These are phyloP conservation scores for Petrocephalus microphthalmus DNA, from an alignment of 2,113 vertebrate species.

Conservation along the genomic window DNA sequence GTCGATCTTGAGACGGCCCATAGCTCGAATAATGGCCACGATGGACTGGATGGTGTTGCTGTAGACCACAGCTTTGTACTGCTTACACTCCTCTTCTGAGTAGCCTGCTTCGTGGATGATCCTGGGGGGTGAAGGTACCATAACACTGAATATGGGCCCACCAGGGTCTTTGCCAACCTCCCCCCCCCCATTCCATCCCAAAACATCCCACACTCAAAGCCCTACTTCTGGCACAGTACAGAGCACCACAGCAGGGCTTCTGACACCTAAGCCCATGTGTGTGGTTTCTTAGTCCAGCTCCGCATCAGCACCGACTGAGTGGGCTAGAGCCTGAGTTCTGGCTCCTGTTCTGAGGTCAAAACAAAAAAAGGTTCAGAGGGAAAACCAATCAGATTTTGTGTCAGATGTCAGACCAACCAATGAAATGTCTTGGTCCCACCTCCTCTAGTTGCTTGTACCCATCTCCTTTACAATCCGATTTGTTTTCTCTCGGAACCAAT, in stretches of 20 bases:
- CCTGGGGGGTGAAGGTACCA: constrained; percentile 49
- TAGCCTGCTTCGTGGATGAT: constrained; percentile 98
- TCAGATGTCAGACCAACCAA: too few species aligned
- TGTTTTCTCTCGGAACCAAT: too few species aligned
- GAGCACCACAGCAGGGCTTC: neutral
- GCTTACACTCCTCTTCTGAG: constrained; percentile 97
- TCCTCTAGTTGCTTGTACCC: too few species aligned
- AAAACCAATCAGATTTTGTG: too few species aligned
- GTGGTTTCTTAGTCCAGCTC: neutral
- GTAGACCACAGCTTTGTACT: constrained; percentile 97
- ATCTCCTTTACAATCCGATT: too few species aligned
- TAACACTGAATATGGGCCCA: neutral
- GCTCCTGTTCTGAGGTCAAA: too few species aligned
- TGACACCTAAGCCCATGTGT: neutral
- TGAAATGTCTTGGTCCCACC: too few species aligned
- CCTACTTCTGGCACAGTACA: neutral
- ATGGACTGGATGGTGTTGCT: constrained; percentile 99
- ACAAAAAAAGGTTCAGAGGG: too few species aligned
- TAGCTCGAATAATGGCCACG: constrained; percentile 94
- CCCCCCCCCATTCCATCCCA: neutral
- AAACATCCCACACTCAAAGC: neutral
- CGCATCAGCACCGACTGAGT: neutral
- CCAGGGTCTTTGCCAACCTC: neutral
- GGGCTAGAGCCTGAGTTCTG: neutral
- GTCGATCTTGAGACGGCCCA: constrained; percentile 95